Evolutionary conservation across 2,113 vertebrate genomes (phyloP).

Genomic region (Camelus bactrianus): DNA sequence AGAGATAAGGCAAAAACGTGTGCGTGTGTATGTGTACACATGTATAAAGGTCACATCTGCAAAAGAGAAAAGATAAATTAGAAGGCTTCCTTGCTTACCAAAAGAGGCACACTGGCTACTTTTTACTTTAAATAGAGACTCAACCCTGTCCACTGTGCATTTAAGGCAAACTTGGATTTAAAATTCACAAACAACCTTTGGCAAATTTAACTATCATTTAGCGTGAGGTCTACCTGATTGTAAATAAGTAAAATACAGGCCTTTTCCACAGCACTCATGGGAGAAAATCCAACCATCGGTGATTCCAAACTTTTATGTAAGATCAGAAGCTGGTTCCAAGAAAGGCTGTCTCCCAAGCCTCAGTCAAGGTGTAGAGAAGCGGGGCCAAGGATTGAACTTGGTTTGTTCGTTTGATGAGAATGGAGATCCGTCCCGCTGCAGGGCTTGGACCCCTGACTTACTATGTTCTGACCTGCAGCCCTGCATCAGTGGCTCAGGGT

Average conservation of each 20-base stretch:
- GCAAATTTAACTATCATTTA: not conserved
- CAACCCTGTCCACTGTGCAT: not conserved
- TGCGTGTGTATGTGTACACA: not conserved
- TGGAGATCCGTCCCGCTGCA: too few species aligned
- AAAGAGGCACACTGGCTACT: not conserved
- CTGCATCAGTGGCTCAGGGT: not conserved
- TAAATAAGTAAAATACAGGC: not conserved
- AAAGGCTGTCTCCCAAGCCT: not conserved
- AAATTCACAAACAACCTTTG: not conserved
- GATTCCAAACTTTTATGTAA: not conserved
- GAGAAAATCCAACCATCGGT: not conserved
- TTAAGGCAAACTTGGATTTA: not conserved
- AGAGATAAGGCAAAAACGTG: not conserved
- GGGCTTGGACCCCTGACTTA: too few species aligned
- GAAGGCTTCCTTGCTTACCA: not conserved
- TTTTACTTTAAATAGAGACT: not conserved
- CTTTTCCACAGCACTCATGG: not conserved
- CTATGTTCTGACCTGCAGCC: not conserved
- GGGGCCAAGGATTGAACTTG: not conserved
- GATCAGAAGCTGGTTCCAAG: not conserved
- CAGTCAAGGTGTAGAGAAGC: rapidly evolving
- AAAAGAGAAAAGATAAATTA: not conserved
- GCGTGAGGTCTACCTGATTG: not conserved
- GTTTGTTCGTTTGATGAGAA: not conserved
- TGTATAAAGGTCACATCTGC: not conserved